A percentile compares a stretch with the other conserved stretches of the same genome.
phyloP scores from a whole-genome alignment of 2,888 invertebrate genomes.

The Lacanobia wlatinum region DNA sequence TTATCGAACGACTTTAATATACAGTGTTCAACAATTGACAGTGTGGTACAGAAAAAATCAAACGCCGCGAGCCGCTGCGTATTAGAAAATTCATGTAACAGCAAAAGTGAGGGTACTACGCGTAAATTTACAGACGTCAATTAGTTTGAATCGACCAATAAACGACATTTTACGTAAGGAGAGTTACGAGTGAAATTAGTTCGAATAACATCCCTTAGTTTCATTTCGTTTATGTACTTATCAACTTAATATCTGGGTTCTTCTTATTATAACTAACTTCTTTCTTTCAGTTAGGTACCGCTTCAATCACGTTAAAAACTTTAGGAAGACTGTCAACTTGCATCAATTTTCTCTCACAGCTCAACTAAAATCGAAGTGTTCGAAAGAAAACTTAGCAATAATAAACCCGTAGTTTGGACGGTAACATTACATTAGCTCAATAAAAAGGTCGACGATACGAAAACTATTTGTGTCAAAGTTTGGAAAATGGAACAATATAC shows the following conservation, averaged over 20 bases:
- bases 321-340: neutral
- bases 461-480: slow-evolving; percentile 35
- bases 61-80: too few relatives aligned
- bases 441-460: slow-evolving; percentile 46
- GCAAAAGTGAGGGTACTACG: too few relatives aligned
- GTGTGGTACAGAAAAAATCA: too few relatives aligned
- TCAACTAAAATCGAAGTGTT: slow-evolving; percentile 2
- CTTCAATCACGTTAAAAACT: slow-evolving; percentile 13
- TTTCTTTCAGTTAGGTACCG: too few relatives aligned
- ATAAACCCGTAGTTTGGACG: slow-evolving; percentile 31
- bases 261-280: neutral
- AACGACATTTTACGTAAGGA: too few relatives aligned
- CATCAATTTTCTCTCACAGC: neutral
- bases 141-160: too few relatives aligned
- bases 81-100: too few relatives aligned
- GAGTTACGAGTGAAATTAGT: too few relatives aligned
- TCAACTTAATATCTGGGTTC: neutral
- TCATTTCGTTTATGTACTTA: neutral
- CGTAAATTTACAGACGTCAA: too few relatives aligned
- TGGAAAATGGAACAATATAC: neutral
- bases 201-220: too few relatives aligned
- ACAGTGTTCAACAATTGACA: too few relatives aligned
- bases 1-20: too few relatives aligned
- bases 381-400: slow-evolving; percentile 46
- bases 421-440: slow-evolving; percentile 33